Evolutionary conservation across 2,113 vertebrate species (phyloP), one percentile per base, ranked within the genome.

Genomic region (Lophotis ruficrista): DNA sequence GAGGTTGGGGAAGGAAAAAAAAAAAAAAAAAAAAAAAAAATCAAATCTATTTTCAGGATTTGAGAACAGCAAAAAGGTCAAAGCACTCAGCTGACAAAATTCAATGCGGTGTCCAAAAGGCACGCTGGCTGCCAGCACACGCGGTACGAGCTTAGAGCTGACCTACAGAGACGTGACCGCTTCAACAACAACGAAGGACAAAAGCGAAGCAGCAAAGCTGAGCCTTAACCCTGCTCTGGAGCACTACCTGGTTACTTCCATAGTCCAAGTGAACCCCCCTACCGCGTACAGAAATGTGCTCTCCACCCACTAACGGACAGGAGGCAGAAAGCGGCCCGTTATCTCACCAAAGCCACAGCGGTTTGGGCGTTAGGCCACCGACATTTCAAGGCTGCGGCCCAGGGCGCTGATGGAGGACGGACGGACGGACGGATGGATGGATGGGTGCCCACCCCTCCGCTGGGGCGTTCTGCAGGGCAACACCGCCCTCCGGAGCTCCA

Each of bases 351-450:
- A 54, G 24, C 81, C 72, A 23, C 0, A 0, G 73, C 9, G 10
- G 47, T 7, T 1, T 8, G 50, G 18, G 9, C 25, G 0, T 0
- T 0, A 12, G 24, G n/a, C 25, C 60, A 22, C 12, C 0, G 2
- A 4, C 12, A 3, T 3, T 5, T 6, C 38, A 6, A 2, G 0
- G 1, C 3, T 7, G 41, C 24, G 1, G 5, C 18, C 8, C 20
- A 1, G 0, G 0, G 27, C 1, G 62, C 7, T 8, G 19, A 23
- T 0, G 47, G 12, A 53, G 41, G 16, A 43, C 41, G 14, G 41
- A 43, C 41, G 41, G 41, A 41, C 14, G 41, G 41, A 41, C 12
- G 41, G 41, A 41, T 12, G 41, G 41, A 43, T 15, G 41, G 41
- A 43, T 16, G 41, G 41, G 16, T 43, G 41, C 16, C 41, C 41